A percentile compares a stretch with the other conserved stretches of the same genome.
phyloP scores from a whole-genome alignment of 2,797 vertebrate genomes.

The Selene dorsalis region DNA sequence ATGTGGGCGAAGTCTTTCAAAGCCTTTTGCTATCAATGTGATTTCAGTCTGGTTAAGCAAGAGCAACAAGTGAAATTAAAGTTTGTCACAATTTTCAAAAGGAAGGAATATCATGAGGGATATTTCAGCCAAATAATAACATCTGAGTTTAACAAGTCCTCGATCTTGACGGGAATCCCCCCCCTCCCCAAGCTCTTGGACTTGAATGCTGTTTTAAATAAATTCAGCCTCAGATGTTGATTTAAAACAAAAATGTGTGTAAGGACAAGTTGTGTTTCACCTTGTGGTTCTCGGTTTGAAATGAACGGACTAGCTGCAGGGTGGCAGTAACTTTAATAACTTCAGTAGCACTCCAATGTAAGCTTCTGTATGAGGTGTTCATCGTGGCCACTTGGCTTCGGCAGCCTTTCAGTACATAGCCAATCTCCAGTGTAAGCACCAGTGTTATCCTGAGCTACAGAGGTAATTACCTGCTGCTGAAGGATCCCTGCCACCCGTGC shows the following conservation, averaged over 20 bases:
- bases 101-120: conserved; percentile 4
- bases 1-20: conserved; percentile 44
- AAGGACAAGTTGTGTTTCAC: conserved; percentile 38
- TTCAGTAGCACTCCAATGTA: conserved; percentile 38
- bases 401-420: conserved; percentile 27
- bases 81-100: conserved; percentile 46
- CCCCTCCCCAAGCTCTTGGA: conserved; percentile 32
- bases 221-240: conserved; percentile 15
- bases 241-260: conserved; percentile 40
- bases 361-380: conserved; percentile 50
- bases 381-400: conserved; percentile 50
- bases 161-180: conserved; percentile 27
- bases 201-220: conserved; percentile 23
- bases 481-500: conserved; percentile 70
- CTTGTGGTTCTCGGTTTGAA: conserved; percentile 21
- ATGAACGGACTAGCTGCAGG: conserved; percentile 21
- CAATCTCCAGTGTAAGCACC: conserved; percentile 59
- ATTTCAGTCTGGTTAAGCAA: conserved; percentile 57
- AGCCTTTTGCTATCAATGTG: conserved; percentile 53
- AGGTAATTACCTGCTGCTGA: conserved; percentile 75
- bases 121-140: conserved; percentile 50
- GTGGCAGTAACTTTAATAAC: conserved; percentile 34
- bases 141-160: conserved; percentile 32
- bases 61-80: conserved; percentile 43
- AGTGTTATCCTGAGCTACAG: conserved; percentile 51